Evolutionary conservation across 2,797 vertebrate species (phyloP), one percentile per base, ranked within the genome.

Genomic region (Dryobates pubescens): DNA sequence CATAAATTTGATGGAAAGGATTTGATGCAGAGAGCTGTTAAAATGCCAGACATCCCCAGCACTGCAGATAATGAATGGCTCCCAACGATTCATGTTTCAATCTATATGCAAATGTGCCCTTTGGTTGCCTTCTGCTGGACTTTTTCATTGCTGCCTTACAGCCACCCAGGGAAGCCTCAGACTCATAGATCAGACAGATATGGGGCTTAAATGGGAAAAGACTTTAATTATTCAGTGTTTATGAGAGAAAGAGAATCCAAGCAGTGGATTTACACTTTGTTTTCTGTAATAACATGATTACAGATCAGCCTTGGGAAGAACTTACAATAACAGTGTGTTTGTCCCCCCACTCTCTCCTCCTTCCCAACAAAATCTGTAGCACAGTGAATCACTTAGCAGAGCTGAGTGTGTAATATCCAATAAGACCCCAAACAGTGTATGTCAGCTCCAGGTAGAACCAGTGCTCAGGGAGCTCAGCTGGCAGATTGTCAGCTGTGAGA

Each of bases 41-140:
- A 96, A 96, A 93, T 93, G 96, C 94, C 95, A 96, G 90, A 86
- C 59, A 36, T 91, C 94, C 94, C 65, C 58, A 90, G 92, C 67
- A 41, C 41, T 9, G 74, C 82, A 85, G 34, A 86, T 90, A 95
- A 94, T 65, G 93, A 95, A 94, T 72, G 88, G 76, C 75, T 85
- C 75, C 70, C 69, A 91, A 87, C 5, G 69, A 93, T 94, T 90
- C 89, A 65, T 29, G 75, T 88, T 96, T 93, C 96, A 96, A 97
- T 97, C 97, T 97, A 97, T 97, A 97, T 97, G 97, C 93, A 97
- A 97, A 97, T 97, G 75, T 94, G 90, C 84, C 95, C 94, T 96
- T 95, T 91, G 69, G 78, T 79, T 91, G 91, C 73, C 85, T 91
- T 77, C 65, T 82, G 83, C 82, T 84, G 92, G 88, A 94, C 85